Evolutionary conservation across 1,140 invertebrate genomes (phyloP).

Genomic region (Drosophila pseudoobscura): DNA sequence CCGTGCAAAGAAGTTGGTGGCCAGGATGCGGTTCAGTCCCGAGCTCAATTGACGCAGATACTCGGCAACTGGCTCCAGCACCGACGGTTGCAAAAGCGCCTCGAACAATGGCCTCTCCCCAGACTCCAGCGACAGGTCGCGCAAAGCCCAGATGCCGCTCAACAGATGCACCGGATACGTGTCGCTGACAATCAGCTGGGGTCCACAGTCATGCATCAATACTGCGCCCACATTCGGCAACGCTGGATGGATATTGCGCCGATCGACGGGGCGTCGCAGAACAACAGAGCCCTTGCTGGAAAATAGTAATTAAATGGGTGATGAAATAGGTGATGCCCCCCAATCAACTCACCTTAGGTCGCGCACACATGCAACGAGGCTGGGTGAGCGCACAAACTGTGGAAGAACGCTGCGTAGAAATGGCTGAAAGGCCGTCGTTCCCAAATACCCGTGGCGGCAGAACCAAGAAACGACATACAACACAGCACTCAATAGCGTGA

Average conservation of each 20-base stretch:
- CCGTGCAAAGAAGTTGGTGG: constrained; percentile 76
- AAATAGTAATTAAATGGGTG: constrained; percentile 48
- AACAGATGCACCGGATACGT: constrained; percentile 73
- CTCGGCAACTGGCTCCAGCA: constrained; percentile 59
- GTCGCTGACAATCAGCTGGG: constrained; percentile 72
- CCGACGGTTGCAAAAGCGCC: constrained; percentile 51
- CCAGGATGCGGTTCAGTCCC: constrained; percentile 57
- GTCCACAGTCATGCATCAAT: constrained; percentile 62
- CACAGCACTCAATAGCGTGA: constrained; percentile 60
- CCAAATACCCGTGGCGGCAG: constrained; percentile 38
- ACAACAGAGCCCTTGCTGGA: constrained; percentile 66
- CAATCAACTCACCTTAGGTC: constrained; percentile 57
- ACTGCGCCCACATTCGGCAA: constrained; percentile 78
- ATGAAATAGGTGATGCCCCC: constrained; percentile 9
- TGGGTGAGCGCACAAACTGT: constrained; percentile 59
- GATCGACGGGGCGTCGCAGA: constrained; percentile 56
- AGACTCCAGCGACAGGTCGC: constrained; percentile 44
- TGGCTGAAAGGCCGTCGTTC: constrained; percentile 38
- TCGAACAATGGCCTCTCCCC: constrained; percentile 39
- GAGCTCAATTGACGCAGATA: constrained; percentile 53
- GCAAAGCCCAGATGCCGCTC: constrained; percentile 61
- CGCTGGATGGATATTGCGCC: constrained; percentile 64
- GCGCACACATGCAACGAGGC: constrained; percentile 55
- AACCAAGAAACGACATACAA: constrained; percentile 70
- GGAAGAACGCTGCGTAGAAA: constrained; percentile 63